Conservation (phyloP, 2,113 vertebrate species). For the Thalassoma bifasciatum region DNA sequence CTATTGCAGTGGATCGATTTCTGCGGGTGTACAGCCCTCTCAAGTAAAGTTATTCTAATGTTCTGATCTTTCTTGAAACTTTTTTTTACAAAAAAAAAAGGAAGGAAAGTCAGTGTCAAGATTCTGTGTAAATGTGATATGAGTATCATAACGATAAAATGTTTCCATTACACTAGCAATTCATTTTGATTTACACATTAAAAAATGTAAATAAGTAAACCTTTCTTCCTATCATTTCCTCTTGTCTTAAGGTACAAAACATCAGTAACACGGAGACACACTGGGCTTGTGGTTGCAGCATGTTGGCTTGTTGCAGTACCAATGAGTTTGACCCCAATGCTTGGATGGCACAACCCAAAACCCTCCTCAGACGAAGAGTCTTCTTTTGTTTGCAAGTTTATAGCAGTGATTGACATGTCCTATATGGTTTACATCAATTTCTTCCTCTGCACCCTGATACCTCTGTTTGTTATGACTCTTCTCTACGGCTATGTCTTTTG, state of each 20-base stretch:
- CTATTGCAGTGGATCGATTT: slow-evolving; percentile 90
- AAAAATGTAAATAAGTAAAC: background rate
- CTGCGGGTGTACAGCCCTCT: slow-evolving; percentile 85
- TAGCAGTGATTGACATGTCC: slow-evolving; percentile 80
- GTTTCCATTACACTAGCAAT: no score
- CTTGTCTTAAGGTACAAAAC: slow-evolving; percentile 81
- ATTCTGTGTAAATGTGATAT: no score
- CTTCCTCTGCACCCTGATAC: slow-evolving; percentile 81
- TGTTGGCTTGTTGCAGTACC: slow-evolving; percentile 86
- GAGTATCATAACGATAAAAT: no score
- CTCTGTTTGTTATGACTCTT: slow-evolving; percentile 83
- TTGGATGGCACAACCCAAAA: slow-evolving; percentile 84
- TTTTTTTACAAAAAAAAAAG: background rate
- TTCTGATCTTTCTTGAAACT: no score
- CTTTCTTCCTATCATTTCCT: background rate
- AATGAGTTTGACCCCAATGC: slow-evolving; percentile 85
- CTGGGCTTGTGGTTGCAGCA: slow-evolving; percentile 79
- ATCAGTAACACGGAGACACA: slow-evolving; percentile 80
- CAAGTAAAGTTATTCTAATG: slow-evolving; percentile 37
- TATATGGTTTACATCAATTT: slow-evolving; percentile 89
- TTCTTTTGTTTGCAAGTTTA: slow-evolving; percentile 73
- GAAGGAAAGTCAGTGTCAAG: background rate
- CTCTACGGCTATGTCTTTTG: slow-evolving; percentile 86
- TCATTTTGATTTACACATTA: background rate
- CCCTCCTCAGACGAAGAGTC: background rate